Conservation (phyloP, 2,888 invertebrate species). For the Caenorhabditis sp. region DNA sequence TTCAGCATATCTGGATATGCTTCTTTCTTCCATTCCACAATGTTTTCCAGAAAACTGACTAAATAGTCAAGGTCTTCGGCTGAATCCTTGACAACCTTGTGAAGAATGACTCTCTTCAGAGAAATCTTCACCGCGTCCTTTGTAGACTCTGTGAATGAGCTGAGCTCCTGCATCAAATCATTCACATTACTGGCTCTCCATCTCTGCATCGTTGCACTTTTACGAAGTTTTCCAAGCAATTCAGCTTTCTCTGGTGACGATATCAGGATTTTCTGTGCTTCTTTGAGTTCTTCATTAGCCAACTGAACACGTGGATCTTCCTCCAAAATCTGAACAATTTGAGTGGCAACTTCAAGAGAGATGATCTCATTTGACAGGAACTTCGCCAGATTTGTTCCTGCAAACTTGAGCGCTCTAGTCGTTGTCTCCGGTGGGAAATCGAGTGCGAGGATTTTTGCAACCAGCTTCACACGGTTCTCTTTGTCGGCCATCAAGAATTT, state of each 20-base stretch:
- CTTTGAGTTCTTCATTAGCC: constrained; percentile 40
- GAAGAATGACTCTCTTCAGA: constrained; percentile 38
- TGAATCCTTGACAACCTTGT: constrained; percentile 15
- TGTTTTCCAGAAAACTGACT: constrained; percentile 40
- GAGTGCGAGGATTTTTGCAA: constrained; percentile 44
- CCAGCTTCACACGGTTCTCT: constrained; percentile 27
- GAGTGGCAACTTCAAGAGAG: constrained; percentile 16
- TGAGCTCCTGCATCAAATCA: constrained; percentile 43
- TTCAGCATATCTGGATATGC: not conserved
- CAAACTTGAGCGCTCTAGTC: not conserved
- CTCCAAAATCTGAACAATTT: constrained; percentile 42
- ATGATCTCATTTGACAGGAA: constrained; percentile 59
- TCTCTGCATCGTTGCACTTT: constrained; percentile 60
- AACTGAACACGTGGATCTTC: constrained; percentile 40
- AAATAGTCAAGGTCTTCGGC: constrained; percentile 34
- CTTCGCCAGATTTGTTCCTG: constrained; percentile 38
- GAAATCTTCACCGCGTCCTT: constrained; percentile 22
- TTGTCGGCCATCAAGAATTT: constrained; percentile 32
- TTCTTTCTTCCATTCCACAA: constrained; percentile 53
- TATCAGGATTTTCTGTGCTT: constrained; percentile 26
- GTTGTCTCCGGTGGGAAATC: constrained; percentile 43
- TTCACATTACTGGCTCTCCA: constrained; percentile 38
- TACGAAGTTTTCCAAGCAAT: constrained; percentile 48
- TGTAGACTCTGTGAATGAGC: constrained; percentile 4
- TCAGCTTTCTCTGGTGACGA: constrained; percentile 36